Evolutionary conservation across 2,113 vertebrate genomes (phyloP), one percentile per base, ranked within the genome.

Genomic region (Anguilla rostrata): DNA sequence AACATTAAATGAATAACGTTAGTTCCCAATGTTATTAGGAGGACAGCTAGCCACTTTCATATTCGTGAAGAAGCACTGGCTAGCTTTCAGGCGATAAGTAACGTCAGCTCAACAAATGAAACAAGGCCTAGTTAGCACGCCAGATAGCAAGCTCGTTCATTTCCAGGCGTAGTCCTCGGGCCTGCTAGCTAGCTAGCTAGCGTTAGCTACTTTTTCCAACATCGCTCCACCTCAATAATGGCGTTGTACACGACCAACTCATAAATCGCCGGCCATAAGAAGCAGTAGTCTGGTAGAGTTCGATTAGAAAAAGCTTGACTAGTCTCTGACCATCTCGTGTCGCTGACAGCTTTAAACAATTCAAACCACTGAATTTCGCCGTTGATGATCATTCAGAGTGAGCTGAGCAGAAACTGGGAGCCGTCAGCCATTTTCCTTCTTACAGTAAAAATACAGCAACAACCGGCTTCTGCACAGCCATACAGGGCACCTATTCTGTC

Each of bases 171-270:
- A 91, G 94, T 93, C 93, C 83, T 92, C 93, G 71, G 86, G 95
- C 96, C 96, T 96, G 95, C 87, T 86, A 87, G 0, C 90, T 49
- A 75, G 39, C 39, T 43, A 78, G 26, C 83, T 11, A 84, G 60
- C 15, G 39, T 20, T 29, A 60, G 60, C 82, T 71, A 82, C 63
- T 86, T 84, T 87, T 84, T 83, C 49, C 89, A 83, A 85, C 85
- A 94, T 93, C 96, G 94, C 95, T 96, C 95, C 95, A 94, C 96
- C 95, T 96, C 95, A 96, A 94, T 94, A 96, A 97, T 96, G 96
- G 96, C 96, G 96, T 93, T 96, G 88, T 88, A 93, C 92, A 93
- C 56, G 63, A 53, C 40, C 78, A 40, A 5, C 83, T 49, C 60
- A 26, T 1, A 75, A 66, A 15, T 43, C 56, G 39, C 29, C 83